Evolutionary conservation across 1,140 invertebrate genomes (phyloP).

Genomic region (Atta colombica): DNA sequence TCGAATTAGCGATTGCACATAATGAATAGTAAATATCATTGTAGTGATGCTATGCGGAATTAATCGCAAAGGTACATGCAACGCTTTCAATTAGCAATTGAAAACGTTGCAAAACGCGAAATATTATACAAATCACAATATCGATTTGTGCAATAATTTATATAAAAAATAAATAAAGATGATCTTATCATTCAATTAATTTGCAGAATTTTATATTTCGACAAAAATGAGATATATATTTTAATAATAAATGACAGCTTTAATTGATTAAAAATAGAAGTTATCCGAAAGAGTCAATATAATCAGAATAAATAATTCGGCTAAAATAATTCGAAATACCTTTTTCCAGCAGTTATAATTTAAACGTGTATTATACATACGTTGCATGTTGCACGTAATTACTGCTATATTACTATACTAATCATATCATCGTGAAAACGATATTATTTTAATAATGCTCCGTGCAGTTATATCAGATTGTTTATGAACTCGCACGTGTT

Average conservation of each 20-base stretch:
- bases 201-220: background rate
- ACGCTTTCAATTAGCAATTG: background rate
- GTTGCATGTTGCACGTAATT: background rate
- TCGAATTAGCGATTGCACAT: background rate
- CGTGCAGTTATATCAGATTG: background rate
- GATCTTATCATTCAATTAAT: constrained; percentile 8
- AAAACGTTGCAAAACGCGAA: background rate
- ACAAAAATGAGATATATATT: background rate
- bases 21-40: background rate
- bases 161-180: background rate
- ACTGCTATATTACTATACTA: background rate
- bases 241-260: background rate
- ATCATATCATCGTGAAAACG: constrained; percentile 26
- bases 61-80: constrained; percentile 17
- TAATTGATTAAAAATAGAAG: background rate
- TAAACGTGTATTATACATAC: background rate
- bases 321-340: background rate
- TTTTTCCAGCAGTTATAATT: background rate
- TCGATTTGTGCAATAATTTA: background rate
- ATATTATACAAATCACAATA: background rate
- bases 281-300: constrained; percentile 9
- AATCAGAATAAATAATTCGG: background rate
- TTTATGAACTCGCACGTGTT: constrained; percentile 20
- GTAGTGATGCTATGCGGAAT: background rate
- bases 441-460: constrained; percentile 13